Evolutionary conservation across 1,140 invertebrate genomes (phyloP).

Genomic region (Vanessa tameamea): DNA sequence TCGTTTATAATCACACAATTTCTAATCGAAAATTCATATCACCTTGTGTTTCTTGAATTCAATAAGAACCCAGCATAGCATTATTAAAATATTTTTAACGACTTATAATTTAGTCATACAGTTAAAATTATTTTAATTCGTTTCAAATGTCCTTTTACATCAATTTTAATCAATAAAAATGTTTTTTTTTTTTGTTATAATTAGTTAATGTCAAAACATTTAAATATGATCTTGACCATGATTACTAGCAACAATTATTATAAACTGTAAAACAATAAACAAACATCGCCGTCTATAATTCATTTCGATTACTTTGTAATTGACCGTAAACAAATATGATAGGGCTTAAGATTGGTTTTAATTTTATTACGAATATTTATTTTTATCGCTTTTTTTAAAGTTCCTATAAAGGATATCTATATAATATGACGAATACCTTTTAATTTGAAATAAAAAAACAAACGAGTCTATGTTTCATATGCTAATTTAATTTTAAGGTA

Average conservation of each 20-base stretch:
- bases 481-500: slow-evolving; percentile 1
- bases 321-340: slow-evolving; percentile 14
- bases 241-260: background rate
- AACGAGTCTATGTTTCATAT: background rate
- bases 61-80: background rate
- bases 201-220: too few relatives aligned
- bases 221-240: background rate
- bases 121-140: too few relatives aligned
- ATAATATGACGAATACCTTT: background rate
- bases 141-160: too few relatives aligned
- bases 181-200: too few relatives aligned
- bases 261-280: background rate
- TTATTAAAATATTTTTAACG: too few relatives aligned
- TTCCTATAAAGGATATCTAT: slow-evolving; percentile 14
- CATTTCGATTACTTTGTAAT: slow-evolving; percentile 15
- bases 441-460: background rate
- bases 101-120: too few relatives aligned
- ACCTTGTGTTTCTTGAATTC: slow-evolving; percentile 1
- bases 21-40: background rate
- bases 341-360: slow-evolving; percentile 17
- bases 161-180: too few relatives aligned
- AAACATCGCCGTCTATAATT: slow-evolving; percentile 13
- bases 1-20: slow-evolving; percentile 16
- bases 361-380: background rate
- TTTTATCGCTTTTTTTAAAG: slow-evolving; percentile 4